Evolutionary conservation across 2,888 invertebrate species (phyloP).

Genomic region (Dorcus hopei): DNA sequence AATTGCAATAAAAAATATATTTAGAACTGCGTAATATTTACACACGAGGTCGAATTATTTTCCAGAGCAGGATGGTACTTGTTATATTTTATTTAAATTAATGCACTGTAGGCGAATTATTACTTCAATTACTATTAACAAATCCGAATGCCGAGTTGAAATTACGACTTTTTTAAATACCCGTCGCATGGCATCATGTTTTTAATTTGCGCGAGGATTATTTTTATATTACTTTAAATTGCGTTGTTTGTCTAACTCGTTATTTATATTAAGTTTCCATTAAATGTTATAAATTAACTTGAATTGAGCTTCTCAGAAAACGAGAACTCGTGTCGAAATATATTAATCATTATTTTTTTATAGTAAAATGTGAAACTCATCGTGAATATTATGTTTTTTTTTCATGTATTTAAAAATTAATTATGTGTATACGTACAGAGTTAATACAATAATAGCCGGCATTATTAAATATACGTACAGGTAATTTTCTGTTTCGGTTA

Average conservation of each 20-base stretch:
- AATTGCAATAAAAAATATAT: constrained; percentile 1
- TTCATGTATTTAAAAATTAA: too few species aligned
- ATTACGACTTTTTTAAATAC: constrained; percentile 7
- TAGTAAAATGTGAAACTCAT: too few species aligned
- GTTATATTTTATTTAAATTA: constrained; percentile 51
- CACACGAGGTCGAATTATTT: constrained; percentile 41
- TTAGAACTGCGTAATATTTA: constrained; percentile 10
- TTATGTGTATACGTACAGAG: too few species aligned
- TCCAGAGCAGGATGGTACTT: constrained; percentile 46
- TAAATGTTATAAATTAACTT: not conserved
- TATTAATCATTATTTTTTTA: too few species aligned
- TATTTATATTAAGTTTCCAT: not conserved
- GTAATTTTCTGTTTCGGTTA: too few species aligned
- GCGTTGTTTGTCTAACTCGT: not conserved
- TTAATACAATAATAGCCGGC: too few species aligned
- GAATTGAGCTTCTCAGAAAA: not conserved
- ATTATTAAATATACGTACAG: too few species aligned
- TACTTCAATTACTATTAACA: constrained; percentile 42
- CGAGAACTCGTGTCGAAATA: too few species aligned
- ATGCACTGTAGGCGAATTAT: constrained; percentile 50
- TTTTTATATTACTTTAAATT: constrained; percentile 1
- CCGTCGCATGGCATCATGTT: not conserved
- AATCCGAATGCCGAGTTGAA: constrained; percentile 19
- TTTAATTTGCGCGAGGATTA: not conserved
- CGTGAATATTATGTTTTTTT: too few species aligned